Evolutionary conservation across 2,797 vertebrate species (phyloP).

Genomic region (Atherinosoma microstoma): DNA sequence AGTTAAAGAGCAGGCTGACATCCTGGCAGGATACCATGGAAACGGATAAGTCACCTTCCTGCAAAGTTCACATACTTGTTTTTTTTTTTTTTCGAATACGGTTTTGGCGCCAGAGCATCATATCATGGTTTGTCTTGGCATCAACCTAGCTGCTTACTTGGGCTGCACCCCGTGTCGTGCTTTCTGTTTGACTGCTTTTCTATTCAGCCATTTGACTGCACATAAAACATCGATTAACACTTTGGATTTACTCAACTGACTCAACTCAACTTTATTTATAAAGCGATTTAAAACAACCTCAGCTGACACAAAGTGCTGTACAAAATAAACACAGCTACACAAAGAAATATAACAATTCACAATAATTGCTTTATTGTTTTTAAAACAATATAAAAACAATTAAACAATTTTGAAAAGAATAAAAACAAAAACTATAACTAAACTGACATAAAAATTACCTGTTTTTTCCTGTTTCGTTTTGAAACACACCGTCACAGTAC

Average conservation of each 20-base stretch:
- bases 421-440: too few relatives aligned
- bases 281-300: too few relatives aligned
- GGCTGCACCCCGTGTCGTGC: too few relatives aligned
- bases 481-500: slow-evolving; percentile 90
- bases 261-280: too few relatives aligned
- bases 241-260: not conserved
- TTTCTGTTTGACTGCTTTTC: not conserved
- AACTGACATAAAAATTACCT: slow-evolving; percentile 77
- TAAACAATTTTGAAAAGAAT: too few relatives aligned
- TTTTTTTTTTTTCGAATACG: not conserved
- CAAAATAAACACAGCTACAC: too few relatives aligned
- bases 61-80: not conserved
- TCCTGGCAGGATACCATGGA: not conserved
- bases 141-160: not conserved
- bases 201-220: not conserved
- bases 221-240: not conserved
- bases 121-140: not conserved
- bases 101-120: not conserved
- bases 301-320: too few relatives aligned
- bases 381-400: too few relatives aligned
- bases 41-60: not conserved
- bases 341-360: too few relatives aligned
- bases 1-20: not conserved
- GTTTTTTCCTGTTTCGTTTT: slow-evolving; percentile 95
- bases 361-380: too few relatives aligned